Base-by-base conservation (phyloP, 2,888 invertebrate species). In the Heteropelma amictum region DNA sequence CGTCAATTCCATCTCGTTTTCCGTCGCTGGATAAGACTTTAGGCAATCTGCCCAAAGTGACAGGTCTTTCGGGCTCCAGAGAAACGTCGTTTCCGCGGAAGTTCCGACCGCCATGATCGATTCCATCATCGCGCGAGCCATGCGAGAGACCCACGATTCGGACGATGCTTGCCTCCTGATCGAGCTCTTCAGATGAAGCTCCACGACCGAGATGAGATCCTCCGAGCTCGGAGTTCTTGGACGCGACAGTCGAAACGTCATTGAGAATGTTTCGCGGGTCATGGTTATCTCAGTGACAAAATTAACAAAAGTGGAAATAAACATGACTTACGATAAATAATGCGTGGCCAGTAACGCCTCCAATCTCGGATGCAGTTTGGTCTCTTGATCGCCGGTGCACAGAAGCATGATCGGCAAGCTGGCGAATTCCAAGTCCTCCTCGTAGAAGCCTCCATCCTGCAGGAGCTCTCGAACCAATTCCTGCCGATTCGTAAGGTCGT, bases 341-440 rank as follows among this genome's bases (percentile, higher is more conserved):
- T 86, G 86, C 12, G 85, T 80, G 2, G 86, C 84, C 2, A 89
- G 74, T 12, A 88, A 78, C 2, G 86, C 81, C 60, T 84, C 86
- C 17, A 89, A 72, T 78, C 89, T 80, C 0, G 87, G 86, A 79
- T 89, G 88, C 8, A 89, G 72, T 60, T 80, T 82, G 1, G 85
- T 87, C 0, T 75, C 73, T 6, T 68, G 68, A 49, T 89, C 86
- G 0, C 87, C 87, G 1, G 87, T 88, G 54, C 84, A 84, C 30
- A 89, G 61, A 2, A 85, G 65, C 0, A 82, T 84, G 17, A 88
- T 47, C 0, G 87, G 82, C 23, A 89, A 73, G 76, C 79, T 84
- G 0, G 89, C 88, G 49, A 89, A 89, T 78, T 86, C 87, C 7
- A 89, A 75, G 69, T 89, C 89, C 0, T 89, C 87, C 61, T 89